Evolutionary conservation across 1,140 invertebrate species (phyloP).

Genomic region (Drosophila kurseongensis): DNA sequence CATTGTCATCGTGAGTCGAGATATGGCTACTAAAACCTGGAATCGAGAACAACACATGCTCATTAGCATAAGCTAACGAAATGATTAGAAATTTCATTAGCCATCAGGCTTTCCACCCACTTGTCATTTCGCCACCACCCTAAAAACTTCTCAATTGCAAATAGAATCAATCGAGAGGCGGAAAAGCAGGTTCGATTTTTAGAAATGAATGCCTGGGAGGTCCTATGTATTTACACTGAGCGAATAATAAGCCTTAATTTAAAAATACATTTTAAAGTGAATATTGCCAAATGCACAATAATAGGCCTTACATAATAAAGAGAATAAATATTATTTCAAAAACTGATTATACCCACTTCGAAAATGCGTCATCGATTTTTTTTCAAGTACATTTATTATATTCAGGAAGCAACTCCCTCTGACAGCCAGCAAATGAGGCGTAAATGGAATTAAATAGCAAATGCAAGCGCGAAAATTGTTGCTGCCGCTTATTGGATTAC

Average conservation of each 20-base stretch:
- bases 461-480: conserved; percentile 77
- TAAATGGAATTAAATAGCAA: conserved; percentile 80
- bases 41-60: conserved; percentile 49
- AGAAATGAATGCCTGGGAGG: not conserved
- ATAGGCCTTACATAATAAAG: too few relatives aligned
- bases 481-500: conserved; percentile 76
- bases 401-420: conserved; percentile 8
- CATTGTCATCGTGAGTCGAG: conserved; percentile 50
- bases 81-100: conserved; percentile 50
- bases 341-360: too few relatives aligned
- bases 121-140: conserved; percentile 13
- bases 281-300: too few relatives aligned
- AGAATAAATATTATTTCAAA: too few relatives aligned
- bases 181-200: conserved; percentile 33
- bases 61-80: conserved; percentile 63
- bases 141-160: conserved; percentile 14
- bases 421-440: conserved; percentile 74
- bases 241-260: not conserved
- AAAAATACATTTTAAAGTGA: not conserved
- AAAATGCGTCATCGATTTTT: not conserved
- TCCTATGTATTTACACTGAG: conserved; percentile 3
- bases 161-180: conserved; percentile 37
- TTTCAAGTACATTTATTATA: conserved; percentile 1
- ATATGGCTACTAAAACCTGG: conserved; percentile 6
- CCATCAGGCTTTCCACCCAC: conserved; percentile 14